Base-by-base conservation (phyloP, 2,888 invertebrate species). In the Hermodice carunculata region DNA sequence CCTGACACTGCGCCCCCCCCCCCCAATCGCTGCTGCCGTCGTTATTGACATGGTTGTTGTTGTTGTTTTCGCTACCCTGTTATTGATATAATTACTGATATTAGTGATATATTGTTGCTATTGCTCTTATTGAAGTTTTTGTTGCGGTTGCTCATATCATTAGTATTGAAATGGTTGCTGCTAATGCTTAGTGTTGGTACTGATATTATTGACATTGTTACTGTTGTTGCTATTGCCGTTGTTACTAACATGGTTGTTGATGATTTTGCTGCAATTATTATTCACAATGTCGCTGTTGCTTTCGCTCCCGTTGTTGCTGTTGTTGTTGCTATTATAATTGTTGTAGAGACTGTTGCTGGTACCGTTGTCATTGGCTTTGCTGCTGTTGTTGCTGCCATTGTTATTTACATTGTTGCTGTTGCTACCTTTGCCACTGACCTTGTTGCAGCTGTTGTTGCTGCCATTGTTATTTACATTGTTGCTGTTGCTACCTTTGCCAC, bases 51-150 rank as follows among this genome's bases (percentile, higher is more conserved):
- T 56, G 34, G 29, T 57, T 62, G 6, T 57, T 22, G 49, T 48
- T 57, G 26, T 57, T 58, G 37, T 56, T 57, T 22, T 62, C 56
- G 5, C 4, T n/a, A n/a, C n/a, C n/a, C n/a, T n/a, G n/a, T n/a
- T n/a, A n/a, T n/a, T n/a, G n/a, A n/a, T n/a, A n/a, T n/a, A n/a
- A n/a, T n/a, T n/a, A n/a, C n/a, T n/a, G n/a, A n/a, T n/a, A n/a
- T n/a, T n/a, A n/a, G n/a, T n/a, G n/a, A n/a, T n/a, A n/a, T n/a
- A n/a, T n/a, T n/a, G n/a, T n/a, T n/a, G n/a, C n/a, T n/a, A n/a
- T n/a, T n/a, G n/a, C n/a, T n/a, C n/a, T n/a, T n/a, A n/a, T n/a
- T n/a, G n/a, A n/a, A n/a, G n/a, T n/a, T n/a, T n/a, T n/a, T n/a
- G n/a, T n/a, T n/a, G n/a, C n/a, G n/a, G n/a, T n/a, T n/a, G n/a